Conservation (phyloP, 2,113 vertebrate genomes). For the Montifringilla adamsi region DNA sequence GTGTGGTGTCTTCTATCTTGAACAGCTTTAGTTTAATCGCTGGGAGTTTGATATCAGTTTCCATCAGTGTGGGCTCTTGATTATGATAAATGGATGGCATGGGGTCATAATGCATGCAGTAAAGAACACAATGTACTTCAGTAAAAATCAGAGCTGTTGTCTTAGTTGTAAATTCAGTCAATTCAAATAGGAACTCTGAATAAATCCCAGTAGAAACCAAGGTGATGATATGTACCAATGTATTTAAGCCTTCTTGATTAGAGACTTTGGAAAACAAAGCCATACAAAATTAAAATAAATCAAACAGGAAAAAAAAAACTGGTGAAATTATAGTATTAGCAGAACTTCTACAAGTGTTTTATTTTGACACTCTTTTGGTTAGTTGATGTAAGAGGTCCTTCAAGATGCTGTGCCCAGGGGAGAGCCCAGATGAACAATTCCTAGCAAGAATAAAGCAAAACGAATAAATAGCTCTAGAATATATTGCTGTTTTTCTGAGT, state of each 20-base stretch:
- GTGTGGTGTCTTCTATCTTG: not conserved
- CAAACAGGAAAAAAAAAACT: not conserved
- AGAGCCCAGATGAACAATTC: not conserved
- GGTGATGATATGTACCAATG: not conserved
- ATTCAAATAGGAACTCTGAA: not conserved
- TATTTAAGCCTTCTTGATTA: not conserved
- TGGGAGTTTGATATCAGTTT: not conserved
- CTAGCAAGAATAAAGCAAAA: not conserved
- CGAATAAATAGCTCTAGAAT: not conserved
- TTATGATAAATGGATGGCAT: not conserved
- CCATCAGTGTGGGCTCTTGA: not conserved
- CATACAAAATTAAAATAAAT: not conserved
- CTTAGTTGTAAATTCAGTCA: not conserved
- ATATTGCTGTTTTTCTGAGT: not conserved
- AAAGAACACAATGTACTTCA: not conserved
- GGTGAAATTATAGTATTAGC: not conserved
- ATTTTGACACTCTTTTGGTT: not conserved
- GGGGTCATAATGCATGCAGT: not conserved
- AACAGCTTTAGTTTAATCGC: not conserved
- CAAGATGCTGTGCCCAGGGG: not conserved
- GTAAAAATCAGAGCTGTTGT: not conserved
- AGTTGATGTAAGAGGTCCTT: not conserved
- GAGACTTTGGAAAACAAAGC: not conserved
- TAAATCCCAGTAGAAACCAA: not conserved
- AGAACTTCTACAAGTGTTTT: not conserved